Evolutionary conservation across 2,113 vertebrate genomes (phyloP).

Genomic region (Bostrychus sinensis): DNA sequence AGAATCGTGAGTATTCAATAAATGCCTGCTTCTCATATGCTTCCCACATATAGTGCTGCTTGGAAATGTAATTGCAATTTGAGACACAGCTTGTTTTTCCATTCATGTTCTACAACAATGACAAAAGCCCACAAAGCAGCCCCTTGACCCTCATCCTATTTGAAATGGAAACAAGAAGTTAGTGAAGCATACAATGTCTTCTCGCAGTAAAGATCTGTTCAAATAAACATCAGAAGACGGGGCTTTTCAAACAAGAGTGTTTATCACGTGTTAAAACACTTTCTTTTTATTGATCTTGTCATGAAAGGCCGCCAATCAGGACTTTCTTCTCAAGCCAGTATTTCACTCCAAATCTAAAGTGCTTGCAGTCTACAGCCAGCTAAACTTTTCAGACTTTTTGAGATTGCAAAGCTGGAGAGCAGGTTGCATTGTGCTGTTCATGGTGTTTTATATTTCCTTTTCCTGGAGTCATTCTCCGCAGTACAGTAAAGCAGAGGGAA

Average conservation of each 20-base stretch:
- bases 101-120: conserved; percentile 10
- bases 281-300: conserved; percentile 12
- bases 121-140: conserved; percentile 1
- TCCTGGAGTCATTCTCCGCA: conserved; percentile 63
- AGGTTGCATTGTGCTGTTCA: conserved; percentile 53
- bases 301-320: conserved; percentile 3
- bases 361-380: neutral
- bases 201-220: conserved; percentile 12
- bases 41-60: neutral
- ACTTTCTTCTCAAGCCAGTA: conserved; percentile 2
- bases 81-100: neutral
- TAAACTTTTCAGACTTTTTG: neutral
- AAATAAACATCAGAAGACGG: conserved; percentile 46
- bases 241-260: conserved; percentile 39
- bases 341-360: neutral
- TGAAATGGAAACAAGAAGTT: conserved; percentile 3
- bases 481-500: conserved; percentile 87
- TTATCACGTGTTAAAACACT: conserved; percentile 15
- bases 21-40: neutral
- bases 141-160: conserved; percentile 2
- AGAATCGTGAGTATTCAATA: neutral
- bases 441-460: conserved; percentile 84
- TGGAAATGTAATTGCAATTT: conserved; percentile 7
- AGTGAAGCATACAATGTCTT: conserved; percentile 18
- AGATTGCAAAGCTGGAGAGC: conserved; percentile 34